Evolutionary conservation across 2,888 invertebrate species (phyloP), one percentile per base, ranked within the genome.

Genomic region (Zeuzera pyrina): DNA sequence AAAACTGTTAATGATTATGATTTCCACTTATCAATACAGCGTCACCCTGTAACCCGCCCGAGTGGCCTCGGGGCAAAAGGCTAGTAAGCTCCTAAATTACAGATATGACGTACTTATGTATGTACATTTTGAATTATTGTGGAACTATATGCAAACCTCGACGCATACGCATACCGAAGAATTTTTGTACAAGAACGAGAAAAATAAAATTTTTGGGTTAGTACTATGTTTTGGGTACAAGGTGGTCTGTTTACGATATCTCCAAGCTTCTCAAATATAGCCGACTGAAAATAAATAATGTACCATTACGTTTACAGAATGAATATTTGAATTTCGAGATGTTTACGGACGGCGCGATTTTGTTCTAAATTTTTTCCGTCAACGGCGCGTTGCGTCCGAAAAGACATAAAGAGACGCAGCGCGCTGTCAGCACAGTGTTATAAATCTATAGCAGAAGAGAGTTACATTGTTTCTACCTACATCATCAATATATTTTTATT

Each of bases 11-110:
- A 58, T 67, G 69, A 73, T 69, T 67, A 74, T 69, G 70, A 70
- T 61, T 62, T 72, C 57, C 55, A 55, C 79, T 77, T 78, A 79
- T 71, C 67, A 74, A 70, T 61, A 77, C 72, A 76, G 77, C 79
- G 79, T 73, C 74, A 79, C 81, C 81, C 81, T 83, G 81, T 81
- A 76, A 76, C 67, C 79, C 77, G 68, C 74, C 79, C 81, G 79
- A 70, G 66, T 58, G 55, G 47, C 45, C 67, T 64, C 78, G 77
- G 77, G 74, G 54, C 74, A 74, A 79, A 79, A 81, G 77, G 79
- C 79, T 79, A 77, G 73, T 81, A 83, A 83, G 81, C 81, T 83
- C 81, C 70, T 79, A 79, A 73, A 52, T 57, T 59, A n/a, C n/a
- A 78, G 81, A 81, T 83, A 83, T 81, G 81, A 79, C 68, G 70